Base-by-base conservation (phyloP, 2,113 vertebrate genomes). In the Leucosticte australis region DNA sequence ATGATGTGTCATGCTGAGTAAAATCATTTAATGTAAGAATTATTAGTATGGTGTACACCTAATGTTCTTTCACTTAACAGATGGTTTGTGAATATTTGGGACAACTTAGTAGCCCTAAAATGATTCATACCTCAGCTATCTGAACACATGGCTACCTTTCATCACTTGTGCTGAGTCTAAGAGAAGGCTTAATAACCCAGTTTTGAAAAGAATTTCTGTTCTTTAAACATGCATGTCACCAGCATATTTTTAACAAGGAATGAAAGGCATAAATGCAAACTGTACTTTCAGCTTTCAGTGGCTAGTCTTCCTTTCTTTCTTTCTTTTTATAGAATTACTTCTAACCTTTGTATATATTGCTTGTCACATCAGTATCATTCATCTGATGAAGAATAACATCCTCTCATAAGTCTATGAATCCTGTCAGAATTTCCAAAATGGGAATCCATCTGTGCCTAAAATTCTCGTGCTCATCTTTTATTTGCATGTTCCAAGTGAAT, bases 131-230 rank as follows among this genome's bases (percentile, higher is more conserved):
- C 74, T 91, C 79, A 67, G 85, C 39, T 74, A 59, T 85, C 82
- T 86, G 87, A 96, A 95, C 96, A 96, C 95, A 90, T 88, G 94
- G 94, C 67, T 92, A 80, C 91, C 67, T 95, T 91, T 96, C 91
- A 83, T 80, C 81, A 77, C 93, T 91, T 90, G 21, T 70, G 75
- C 50, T 87, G 77, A 84, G 27, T 74, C 73, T 76, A 62, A 64
- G 46, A 83, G 59, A 62, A 70, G 78, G 35, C 67, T 95, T 93
- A 95, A 94, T 83, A 95, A 91, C 75, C 85, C 33, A 94, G 18
- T 83, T 94, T 92, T 89, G 10, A 52, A 73, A 87, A 87, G 41
- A 67, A 56, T 59, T 91, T 85, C 50, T 83, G 16, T 67, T 93
- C 71, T 83, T 92, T 55, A 80, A 80, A 65, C 56, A 63, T 57